Base-by-base conservation (phyloP, 2,113 vertebrate species). In the Grallaria varia region DNA sequence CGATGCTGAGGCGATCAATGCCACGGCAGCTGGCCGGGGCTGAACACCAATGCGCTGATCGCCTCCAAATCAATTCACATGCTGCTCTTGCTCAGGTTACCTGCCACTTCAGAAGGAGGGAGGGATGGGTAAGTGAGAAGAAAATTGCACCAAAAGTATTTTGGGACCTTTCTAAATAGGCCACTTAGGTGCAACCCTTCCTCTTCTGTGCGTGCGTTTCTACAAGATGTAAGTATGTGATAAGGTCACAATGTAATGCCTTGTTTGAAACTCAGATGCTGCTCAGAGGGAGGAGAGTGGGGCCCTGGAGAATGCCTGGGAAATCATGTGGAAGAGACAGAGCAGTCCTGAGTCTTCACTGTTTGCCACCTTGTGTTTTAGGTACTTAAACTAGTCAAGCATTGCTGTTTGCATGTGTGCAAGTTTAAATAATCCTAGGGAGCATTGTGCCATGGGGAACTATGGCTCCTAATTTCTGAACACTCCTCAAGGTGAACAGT, bases 41-140 rank as follows among this genome's bases (percentile, higher is more conserved):
- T 21, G 45, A 45, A 45, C 47, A 47, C 47, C 47, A 23, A 23
- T 47, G 47, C 10, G 92, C 95, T 80, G 98, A 98, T 98, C 92
- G 84, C 94, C 94, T 98, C 94, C 97, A 94, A 97, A 97, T 98
- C 98, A 97, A 98, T 98, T 98, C 97, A 87, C 97, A 98, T 93
- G 87, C 97, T 94, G 95, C 96, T 98, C 95, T 94, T 95, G 97
- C 96, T 81, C 93, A 72, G 91, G 94, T 96, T 97, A 97, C 97
- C 97, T 98, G 96, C 97, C 96, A 97, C 94, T 95, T 98, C 97
- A 97, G 97, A 91, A 92, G 91, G 91, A 88, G 95, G 91, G 93
- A 80, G 72, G 85, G 82, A 95, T 77, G 55, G 89, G 93, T 96
- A 98, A 94, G 96, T 63, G 96, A 98, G 97, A 96, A 97, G 97